Conservation (phyloP, 2,797 vertebrate genomes). For the Dicrostonyx torquatus region DNA sequence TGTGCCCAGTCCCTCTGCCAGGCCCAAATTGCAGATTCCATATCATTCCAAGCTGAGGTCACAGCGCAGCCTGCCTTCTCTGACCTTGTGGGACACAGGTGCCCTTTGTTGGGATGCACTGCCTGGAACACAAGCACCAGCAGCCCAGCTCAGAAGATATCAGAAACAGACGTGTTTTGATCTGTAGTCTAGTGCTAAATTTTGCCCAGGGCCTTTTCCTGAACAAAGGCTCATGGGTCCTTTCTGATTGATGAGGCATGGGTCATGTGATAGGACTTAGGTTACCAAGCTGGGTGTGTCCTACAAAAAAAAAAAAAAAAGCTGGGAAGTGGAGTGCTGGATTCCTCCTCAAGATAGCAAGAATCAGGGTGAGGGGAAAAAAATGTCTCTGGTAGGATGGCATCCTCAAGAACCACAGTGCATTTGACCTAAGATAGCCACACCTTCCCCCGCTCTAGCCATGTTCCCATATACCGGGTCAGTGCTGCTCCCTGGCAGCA, state of each 20-base stretch:
- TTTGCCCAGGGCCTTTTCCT: background rate
- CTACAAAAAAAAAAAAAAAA: background rate
- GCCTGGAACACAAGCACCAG: background rate
- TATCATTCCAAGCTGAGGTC: background rate
- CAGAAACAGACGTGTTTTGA: background rate
- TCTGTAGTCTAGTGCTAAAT: background rate
- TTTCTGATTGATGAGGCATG: background rate
- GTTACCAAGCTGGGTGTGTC: background rate
- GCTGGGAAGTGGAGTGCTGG: background rate
- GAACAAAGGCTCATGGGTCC: background rate
- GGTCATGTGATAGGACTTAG: background rate
- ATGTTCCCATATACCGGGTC: background rate
- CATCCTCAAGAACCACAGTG: background rate
- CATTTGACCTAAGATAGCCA: background rate
- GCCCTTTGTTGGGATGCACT: no score
- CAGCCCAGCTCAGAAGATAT: background rate
- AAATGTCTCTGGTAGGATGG: background rate
- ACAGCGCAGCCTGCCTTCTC: background rate
- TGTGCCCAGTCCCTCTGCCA: background rate
- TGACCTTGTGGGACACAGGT: background rate
- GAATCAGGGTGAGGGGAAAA: background rate
- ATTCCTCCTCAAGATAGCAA: background rate
- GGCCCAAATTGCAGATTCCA: background rate
- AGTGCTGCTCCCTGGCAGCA: background rate
- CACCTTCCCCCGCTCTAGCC: background rate